Evolutionary conservation across 2,888 invertebrate genomes (phyloP).

Genomic region (Drosophila borborema): DNA sequence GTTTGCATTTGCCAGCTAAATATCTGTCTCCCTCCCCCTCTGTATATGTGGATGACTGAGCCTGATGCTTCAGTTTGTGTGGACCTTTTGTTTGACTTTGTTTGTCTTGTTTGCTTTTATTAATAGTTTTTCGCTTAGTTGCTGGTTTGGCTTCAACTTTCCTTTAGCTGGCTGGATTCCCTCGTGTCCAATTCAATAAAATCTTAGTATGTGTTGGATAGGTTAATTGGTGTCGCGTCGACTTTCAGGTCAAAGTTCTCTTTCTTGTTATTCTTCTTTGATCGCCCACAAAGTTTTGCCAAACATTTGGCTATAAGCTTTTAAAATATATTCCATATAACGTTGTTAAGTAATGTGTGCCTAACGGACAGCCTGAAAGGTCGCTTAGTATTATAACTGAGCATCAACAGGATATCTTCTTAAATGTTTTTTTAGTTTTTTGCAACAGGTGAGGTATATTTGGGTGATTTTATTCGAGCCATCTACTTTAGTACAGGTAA

Average conservation of each 20-base stretch:
- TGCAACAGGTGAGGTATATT: too few relatives aligned
- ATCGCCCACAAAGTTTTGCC: constrained; percentile 10
- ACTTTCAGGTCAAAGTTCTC: not conserved
- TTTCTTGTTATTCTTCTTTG: constrained; percentile 1
- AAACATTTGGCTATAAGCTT: not conserved
- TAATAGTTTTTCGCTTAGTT: constrained; percentile 56
- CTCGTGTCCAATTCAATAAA: constrained; percentile 58
- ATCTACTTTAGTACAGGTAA: too few relatives aligned
- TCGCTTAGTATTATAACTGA: too few relatives aligned
- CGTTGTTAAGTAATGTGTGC: too few relatives aligned
- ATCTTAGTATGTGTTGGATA: constrained; percentile 63
- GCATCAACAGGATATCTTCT: too few relatives aligned
- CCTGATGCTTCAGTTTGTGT: constrained; percentile 36
- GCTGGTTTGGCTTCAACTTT: constrained; percentile 11
- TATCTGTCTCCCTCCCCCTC: not conserved
- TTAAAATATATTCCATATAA: not conserved
- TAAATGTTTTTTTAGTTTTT: too few relatives aligned
- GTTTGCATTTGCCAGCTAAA: too few relatives aligned
- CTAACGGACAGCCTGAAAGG: too few relatives aligned
- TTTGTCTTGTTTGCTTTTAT: constrained; percentile 56
- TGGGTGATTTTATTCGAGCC: too few relatives aligned
- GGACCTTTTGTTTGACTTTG: constrained; percentile 38
- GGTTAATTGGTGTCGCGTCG: constrained; percentile 45
- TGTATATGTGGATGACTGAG: not conserved
- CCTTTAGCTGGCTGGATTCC: constrained; percentile 22